Evolutionary conservation across 2,888 invertebrate genomes (phyloP).

Genomic region (Serripes groenlandicus): DNA sequence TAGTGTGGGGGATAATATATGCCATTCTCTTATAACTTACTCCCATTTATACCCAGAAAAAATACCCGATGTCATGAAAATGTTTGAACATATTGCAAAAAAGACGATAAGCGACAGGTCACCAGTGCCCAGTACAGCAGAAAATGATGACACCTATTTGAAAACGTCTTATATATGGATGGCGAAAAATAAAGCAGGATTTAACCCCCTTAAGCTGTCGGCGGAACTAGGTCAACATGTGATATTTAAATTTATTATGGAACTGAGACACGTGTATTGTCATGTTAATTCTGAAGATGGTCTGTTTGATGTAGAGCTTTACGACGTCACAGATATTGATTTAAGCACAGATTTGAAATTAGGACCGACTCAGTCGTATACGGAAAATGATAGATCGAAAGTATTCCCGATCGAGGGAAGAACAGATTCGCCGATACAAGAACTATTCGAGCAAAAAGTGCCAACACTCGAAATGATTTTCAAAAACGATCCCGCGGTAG

Average conservation of each 20-base stretch:
- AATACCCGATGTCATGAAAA: conserved; percentile 39
- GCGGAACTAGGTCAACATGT: conserved; percentile 60
- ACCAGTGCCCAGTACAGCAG: too few relatives aligned
- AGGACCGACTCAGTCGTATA: neutral
- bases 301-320: conserved; percentile 66
- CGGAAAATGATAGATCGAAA: neutral
- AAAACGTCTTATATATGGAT: conserved; percentile 50
- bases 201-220: conserved; percentile 59
- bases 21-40: conserved; percentile 71
- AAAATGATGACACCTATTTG: neutral
- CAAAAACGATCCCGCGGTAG: conserved; percentile 45
- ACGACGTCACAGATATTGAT: conserved; percentile 70
- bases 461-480: conserved; percentile 68
- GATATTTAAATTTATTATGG: conserved; percentile 63
- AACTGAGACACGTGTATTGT: conserved; percentile 62
- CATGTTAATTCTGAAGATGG: conserved; percentile 65
- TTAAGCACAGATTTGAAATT: neutral
- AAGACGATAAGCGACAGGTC: neutral
- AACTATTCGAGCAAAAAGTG: conserved; percentile 13
- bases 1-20: conserved; percentile 69
- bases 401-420: conserved; percentile 7
- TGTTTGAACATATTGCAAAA: conserved; percentile 40
- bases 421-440: neutral
- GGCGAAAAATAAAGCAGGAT: conserved; percentile 40
- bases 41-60: conserved; percentile 68